Evolutionary conservation across 1,140 invertebrate species (phyloP), one percentile per base, ranked within the genome.

Genomic region (Cotesia vestalis): DNA sequence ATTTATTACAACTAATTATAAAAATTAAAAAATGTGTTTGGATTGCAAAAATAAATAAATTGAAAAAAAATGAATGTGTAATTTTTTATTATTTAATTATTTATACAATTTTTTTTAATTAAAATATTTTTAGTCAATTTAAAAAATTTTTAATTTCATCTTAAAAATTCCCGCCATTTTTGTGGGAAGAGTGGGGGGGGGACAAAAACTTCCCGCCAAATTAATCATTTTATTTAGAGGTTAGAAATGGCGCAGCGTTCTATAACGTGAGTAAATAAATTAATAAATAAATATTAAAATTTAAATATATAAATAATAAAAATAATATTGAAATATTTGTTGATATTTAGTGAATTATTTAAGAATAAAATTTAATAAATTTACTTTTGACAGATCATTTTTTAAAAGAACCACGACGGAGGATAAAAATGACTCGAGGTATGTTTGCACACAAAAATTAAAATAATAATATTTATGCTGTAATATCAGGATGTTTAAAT

Each of bases 161-260:
- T 27, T 27, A 46, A 46, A 46, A 8, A 46, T 46, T 46, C 40
- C 40, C 40, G 40, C 40, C 8, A 6, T 46, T 46, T 46, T 46
- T 11, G 6, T 46, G 0, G 5, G 2, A 11, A 11, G 27, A 27
- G 27, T 27, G 27, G 27, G 27, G 27, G 27, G 27, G 27, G 27
- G 0, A 2, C 2, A 11, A 34, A 71, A 36, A 72, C 35, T 52
- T 46, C 63, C 52, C 46, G 52, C 57, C 17, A 76, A 73, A 55
- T 66, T 4, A 11, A 63, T 20, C 14, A 51, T 11, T 34, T 46
- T 53, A 60, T 60, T 69, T 69, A 8, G 35, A 78, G 73, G 73
- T 76, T 72, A 51, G 76, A 75, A 77, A 83, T 83, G 81, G 71
- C 79, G 36, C 81, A 83, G 38, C 78, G 79, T 51, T 78, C 76